Evolutionary conservation across 2,113 vertebrate genomes (phyloP).

Genomic region (Eidolon helvum): DNA sequence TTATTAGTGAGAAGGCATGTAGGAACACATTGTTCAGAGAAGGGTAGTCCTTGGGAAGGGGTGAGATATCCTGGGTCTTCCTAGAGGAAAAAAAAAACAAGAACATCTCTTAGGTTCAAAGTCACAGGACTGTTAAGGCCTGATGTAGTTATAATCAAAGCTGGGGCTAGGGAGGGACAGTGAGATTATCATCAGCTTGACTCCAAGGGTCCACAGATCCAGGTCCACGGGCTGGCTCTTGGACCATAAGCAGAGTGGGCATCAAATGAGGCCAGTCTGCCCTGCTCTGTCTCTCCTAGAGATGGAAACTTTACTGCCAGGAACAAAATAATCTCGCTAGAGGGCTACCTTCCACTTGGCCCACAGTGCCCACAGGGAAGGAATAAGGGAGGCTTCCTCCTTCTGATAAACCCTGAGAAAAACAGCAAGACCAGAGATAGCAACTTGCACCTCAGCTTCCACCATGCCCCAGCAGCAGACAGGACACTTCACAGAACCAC

Average conservation of each 20-base stretch:
- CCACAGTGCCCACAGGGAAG: neutral
- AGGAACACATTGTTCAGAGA: neutral
- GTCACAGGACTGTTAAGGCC: neutral
- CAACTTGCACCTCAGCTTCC: neutral
- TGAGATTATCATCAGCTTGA: neutral
- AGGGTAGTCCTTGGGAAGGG: neutral
- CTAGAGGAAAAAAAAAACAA: neutral
- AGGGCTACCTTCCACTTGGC: neutral
- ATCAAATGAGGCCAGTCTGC: neutral
- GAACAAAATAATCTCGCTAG: neutral
- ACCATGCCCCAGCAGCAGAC: neutral
- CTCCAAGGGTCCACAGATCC: neutral
- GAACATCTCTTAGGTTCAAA: neutral
- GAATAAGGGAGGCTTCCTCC: neutral
- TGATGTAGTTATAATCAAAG: neutral
- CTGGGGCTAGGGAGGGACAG: neutral
- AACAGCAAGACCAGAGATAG: neutral
- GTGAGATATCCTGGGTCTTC: neutral
- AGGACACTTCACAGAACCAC: neutral
- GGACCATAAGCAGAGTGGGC: neutral
- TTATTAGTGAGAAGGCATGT: neutral
- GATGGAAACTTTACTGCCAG: neutral
- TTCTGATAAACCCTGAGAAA: neutral
- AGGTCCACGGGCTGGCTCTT: neutral
- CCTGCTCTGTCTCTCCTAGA: neutral